These are phyloP conservation scores for Prinia subflava DNA, from an alignment of 2,113 vertebrate species.

Conservation along the genomic window DNA sequence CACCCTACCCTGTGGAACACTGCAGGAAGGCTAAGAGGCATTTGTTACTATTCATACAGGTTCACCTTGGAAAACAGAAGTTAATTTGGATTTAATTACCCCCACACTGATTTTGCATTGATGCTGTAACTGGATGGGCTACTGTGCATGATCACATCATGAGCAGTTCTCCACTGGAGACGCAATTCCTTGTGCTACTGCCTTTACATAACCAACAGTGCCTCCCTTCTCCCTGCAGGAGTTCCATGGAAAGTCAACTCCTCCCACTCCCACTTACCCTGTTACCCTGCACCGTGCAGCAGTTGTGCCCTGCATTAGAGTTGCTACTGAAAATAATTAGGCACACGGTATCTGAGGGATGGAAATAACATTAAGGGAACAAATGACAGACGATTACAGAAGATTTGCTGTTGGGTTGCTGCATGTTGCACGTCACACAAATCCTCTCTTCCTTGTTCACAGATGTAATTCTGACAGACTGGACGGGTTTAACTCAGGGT, in stretches of 20 bases:
- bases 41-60: background rate
- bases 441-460: background rate
- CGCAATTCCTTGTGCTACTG: background rate
- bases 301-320: background rate
- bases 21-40: background rate
- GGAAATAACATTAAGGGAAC: background rate
- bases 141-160: rapidly evolving
- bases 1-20: background rate
- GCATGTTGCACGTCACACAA: background rate
- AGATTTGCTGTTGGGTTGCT: background rate
- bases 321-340: background rate
- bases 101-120: background rate
- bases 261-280: background rate
- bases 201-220: background rate
- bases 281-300: background rate
- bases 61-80: background rate
- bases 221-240: background rate
- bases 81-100: background rate
- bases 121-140: background rate
- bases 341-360: background rate
- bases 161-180: background rate
- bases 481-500: background rate
- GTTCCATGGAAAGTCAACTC: background rate
- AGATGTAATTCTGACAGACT: background rate
- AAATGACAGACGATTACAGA: background rate